Conservation (phyloP, 1,140 invertebrate genomes). For the Papilio aristodemus region DNA sequence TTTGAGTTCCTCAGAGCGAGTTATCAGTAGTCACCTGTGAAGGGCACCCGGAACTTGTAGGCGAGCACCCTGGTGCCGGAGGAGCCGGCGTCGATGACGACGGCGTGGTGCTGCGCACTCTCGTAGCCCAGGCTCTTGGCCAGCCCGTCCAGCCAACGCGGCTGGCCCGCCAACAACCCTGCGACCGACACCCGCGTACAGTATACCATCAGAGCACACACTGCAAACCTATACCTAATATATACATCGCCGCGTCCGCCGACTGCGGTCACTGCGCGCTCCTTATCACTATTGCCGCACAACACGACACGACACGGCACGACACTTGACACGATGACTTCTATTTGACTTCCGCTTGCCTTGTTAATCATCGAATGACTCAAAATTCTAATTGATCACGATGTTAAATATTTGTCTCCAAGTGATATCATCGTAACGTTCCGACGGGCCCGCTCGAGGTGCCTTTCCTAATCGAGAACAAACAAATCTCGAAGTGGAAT, state of each 20-base stretch:
- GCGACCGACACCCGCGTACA: slow-evolving; percentile 20
- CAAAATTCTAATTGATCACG: background rate
- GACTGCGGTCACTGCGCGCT: background rate
- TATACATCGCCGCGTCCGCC: no score
- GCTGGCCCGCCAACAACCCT: slow-evolving; percentile 72
- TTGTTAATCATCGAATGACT: background rate
- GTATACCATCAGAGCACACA: no score
- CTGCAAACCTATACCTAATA: no score
- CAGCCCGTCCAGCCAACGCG: slow-evolving; percentile 82
- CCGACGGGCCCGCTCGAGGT: no score
- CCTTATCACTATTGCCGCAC: background rate
- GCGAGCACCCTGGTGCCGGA: slow-evolving; percentile 95
- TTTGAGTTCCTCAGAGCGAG: background rate
- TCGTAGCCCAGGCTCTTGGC: slow-evolving; percentile 85
- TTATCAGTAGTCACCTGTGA: slow-evolving; percentile 78
- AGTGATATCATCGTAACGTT: background rate
- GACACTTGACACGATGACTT: background rate
- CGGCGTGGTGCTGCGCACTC: slow-evolving; percentile 88
- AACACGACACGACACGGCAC: background rate
- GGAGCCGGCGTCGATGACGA: slow-evolving; percentile 98
- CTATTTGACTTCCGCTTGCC: background rate
- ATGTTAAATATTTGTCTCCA: background rate
- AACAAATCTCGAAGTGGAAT: no score
- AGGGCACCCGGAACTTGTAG: slow-evolving; percentile 91
- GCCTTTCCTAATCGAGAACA: no score